A percentile compares a stretch with the other conserved stretches of the same genome.
These are phyloP conservation scores for Plebejus argus DNA, from an alignment of 2,888 invertebrate genomes.

Conservation along the genomic window DNA sequence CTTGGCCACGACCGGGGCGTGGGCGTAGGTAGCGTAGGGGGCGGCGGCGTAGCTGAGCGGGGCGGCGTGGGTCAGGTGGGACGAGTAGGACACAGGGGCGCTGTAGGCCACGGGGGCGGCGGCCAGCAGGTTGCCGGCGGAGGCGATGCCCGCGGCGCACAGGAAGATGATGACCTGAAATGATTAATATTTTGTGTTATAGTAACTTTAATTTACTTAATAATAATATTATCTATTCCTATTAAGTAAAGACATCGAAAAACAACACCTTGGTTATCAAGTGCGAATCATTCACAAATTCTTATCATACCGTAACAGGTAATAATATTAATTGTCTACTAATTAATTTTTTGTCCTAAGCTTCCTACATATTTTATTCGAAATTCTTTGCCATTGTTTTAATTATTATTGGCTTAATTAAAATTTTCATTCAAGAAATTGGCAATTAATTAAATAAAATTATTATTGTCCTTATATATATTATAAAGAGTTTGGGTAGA, in stretches of 20 bases:
- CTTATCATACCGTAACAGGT: not conserved
- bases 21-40: constrained; percentile 51
- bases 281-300: not conserved
- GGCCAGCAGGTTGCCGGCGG: constrained; percentile 79
- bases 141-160: constrained; percentile 81
- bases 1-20: constrained; percentile 42
- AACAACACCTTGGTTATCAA: constrained; percentile 39
- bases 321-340: not conserved
- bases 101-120: constrained; percentile 71
- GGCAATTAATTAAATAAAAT: not conserved
- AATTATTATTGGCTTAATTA: not conserved
- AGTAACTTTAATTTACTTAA: too few species aligned
- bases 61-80: constrained; percentile 45
- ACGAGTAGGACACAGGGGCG: constrained; percentile 66
- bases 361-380: not conserved
- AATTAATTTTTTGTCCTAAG: not conserved
- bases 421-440: not conserved
- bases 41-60: constrained; percentile 53
- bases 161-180: constrained; percentile 77
- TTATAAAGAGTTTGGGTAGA: not conserved
- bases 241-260: constrained; percentile 61
- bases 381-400: not conserved
- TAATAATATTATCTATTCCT: too few species aligned
- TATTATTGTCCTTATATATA: not conserved
- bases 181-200: not conserved